A percentile compares a stretch with the other conserved stretches of the same genome.
These are phyloP conservation scores for Cecidostiba fungosa DNA, from an alignment of 2,888 invertebrate genomes.

Conservation along the genomic window DNA sequence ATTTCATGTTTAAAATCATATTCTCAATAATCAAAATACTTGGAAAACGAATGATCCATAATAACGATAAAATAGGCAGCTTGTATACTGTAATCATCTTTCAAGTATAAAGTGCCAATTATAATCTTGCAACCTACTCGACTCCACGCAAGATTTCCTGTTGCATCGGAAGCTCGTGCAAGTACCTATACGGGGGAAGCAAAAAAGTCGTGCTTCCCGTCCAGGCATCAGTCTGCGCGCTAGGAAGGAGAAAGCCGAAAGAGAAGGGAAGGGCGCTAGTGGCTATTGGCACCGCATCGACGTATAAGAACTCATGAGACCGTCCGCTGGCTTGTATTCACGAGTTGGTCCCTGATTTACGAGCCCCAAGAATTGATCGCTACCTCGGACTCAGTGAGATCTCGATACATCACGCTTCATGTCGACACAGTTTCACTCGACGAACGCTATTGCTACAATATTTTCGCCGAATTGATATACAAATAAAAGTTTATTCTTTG, in stretches of 20 bases:
- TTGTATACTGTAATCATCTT: not conserved
- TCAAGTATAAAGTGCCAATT: slow-evolving; percentile 1
- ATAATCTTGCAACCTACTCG: not conserved
- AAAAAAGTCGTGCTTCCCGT: not conserved
- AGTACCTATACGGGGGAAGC: not conserved
- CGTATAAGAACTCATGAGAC: slow-evolving; percentile 52
- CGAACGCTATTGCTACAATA: slow-evolving; percentile 26
- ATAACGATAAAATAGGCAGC: not conserved
- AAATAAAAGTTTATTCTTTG: not conserved
- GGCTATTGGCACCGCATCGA: slow-evolving; percentile 4
- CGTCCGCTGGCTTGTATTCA: not conserved
- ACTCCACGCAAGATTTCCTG: not conserved
- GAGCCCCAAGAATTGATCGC: slow-evolving; percentile 2
- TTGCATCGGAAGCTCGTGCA: not conserved
- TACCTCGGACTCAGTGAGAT: not conserved
- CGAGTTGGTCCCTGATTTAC: slow-evolving; percentile 45
- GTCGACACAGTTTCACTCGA: slow-evolving; percentile 23
- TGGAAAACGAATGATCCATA: not conserved
- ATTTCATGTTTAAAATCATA: no score
- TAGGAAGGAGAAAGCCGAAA: slow-evolving; percentile 50
- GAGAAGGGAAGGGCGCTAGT: slow-evolving; percentile 44
- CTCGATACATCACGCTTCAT: slow-evolving; percentile 8
- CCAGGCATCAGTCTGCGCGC: not conserved
- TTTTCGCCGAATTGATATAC: slow-evolving; percentile 21
- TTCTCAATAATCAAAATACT: no score